Evolutionary conservation across 2,113 vertebrate genomes (phyloP), one percentile per base, ranked within the genome.

Genomic region (Sisor rabdophorus): DNA sequence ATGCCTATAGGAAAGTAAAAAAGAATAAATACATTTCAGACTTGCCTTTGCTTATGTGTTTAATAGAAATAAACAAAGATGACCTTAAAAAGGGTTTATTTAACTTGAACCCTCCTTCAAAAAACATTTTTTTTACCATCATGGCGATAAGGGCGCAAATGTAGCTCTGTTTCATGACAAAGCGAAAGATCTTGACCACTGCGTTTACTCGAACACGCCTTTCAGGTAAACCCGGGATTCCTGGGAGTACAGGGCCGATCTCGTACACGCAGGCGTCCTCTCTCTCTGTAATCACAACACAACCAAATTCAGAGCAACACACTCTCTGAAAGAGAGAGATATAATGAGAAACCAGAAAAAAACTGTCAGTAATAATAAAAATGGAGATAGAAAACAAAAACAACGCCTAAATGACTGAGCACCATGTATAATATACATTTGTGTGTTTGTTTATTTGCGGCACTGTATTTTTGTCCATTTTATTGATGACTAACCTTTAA

Each of bases 141-240:
- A 91, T 91, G 75, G 90, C 84, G 0, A 89, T 85, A 71, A 91
- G 86, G 15, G 90, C 96, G 40, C 94, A 95, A 81, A 98, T 94
- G 83, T 98, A 98, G 78, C 96, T 98, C 83, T 98, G 96, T 53
- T 95, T 96, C 91, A 98, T 95, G 54, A 98, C 93, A 84, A 98
- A 98, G 11, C 92, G 89, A 80, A 95, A 94, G 19, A 94, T 93
- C 11, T 93, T 87, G 17, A 93, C 91, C 58, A 93, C 86, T n/a
- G 91, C 90, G 0, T 93, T 93, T 24, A 91, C 87, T 85, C 54
- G 87, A 73, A 16, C 88, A 88, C 80, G 85, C 86, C 2, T 87
- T 19, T 70, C 74, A 30, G 73, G 61, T 11, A 32, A 22, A 36
- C 22, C 55, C 2, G 85, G 59, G 15, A 56, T 83, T 36, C 68